Conservation (phyloP, 2,888 invertebrate species). For the Xestoiulus laeticollis region DNA sequence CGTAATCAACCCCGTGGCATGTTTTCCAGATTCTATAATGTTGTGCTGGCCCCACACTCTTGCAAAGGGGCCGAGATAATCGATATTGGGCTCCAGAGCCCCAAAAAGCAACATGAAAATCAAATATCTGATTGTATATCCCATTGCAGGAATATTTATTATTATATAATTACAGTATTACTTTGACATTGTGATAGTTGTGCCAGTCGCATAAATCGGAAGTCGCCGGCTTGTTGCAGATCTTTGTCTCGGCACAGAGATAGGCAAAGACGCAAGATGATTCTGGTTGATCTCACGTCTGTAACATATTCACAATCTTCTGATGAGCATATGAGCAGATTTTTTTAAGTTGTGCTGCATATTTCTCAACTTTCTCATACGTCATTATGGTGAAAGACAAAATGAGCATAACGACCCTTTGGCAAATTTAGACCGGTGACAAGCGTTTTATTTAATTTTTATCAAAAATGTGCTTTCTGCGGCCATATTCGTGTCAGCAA, state of each 20-base stretch:
- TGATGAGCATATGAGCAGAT: neutral
- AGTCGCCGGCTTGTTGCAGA: neutral
- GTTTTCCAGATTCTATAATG: neutral
- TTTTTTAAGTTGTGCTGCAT: neutral
- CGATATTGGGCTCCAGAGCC: constrained; percentile 27
- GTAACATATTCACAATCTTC: neutral
- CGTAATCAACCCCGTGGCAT: neutral
- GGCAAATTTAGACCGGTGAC: neutral
- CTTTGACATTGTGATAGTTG: constrained; percentile 41
- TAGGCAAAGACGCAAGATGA: neutral
- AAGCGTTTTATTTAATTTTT: neutral
- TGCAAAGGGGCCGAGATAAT: constrained; percentile 6
- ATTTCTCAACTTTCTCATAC: neutral
- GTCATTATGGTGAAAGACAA: neutral
- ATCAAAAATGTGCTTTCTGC: neutral
- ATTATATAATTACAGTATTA: constrained; percentile 39
- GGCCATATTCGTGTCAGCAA: neutral
- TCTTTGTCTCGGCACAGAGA: neutral
- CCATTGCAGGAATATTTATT: constrained; percentile 25
- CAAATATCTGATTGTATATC: neutral
- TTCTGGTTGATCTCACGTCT: neutral
- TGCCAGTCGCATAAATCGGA: constrained; percentile 14
- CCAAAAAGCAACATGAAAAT: neutral
- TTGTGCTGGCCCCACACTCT: neutral
- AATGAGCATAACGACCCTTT: neutral